These are phyloP conservation scores for Oreocharis arfaki DNA, from an alignment of 2,113 vertebrate species.

Conservation along the genomic window DNA sequence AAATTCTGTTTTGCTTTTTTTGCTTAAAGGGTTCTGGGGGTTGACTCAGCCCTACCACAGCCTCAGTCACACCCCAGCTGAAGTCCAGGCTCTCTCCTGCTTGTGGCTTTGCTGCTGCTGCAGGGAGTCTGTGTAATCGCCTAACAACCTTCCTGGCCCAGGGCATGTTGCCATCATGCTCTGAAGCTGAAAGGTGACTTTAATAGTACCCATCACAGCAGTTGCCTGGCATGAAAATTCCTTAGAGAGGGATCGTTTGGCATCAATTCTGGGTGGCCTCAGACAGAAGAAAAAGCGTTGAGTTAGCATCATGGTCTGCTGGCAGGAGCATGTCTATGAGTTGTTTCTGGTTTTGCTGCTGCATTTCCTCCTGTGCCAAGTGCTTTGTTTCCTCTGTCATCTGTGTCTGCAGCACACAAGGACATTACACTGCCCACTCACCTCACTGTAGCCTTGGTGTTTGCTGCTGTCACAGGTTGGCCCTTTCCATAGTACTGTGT, in stretches of 20 bases:
- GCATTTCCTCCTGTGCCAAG: background rate
- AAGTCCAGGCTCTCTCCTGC: background rate
- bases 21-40: background rate
- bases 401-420: background rate
- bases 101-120: background rate
- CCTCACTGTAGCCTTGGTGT: background rate
- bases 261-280: background rate
- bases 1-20: background rate
- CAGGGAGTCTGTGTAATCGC: background rate
- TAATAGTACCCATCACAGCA: background rate
- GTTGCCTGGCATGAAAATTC: background rate
- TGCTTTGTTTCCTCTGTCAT: background rate
- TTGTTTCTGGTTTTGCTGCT: background rate
- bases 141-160: background rate
- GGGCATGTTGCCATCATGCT: background rate
- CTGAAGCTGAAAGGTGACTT: background rate
- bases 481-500: background rate
- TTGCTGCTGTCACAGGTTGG: background rate
- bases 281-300: background rate
- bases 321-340: background rate
- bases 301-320: background rate
- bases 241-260: background rate
- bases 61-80: rapidly evolving
- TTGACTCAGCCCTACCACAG: background rate
- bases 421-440: background rate